phyloP scores from a whole-genome alignment of 2,797 vertebrate species.

The Lepidocolaptes lacrymiger region DNA sequence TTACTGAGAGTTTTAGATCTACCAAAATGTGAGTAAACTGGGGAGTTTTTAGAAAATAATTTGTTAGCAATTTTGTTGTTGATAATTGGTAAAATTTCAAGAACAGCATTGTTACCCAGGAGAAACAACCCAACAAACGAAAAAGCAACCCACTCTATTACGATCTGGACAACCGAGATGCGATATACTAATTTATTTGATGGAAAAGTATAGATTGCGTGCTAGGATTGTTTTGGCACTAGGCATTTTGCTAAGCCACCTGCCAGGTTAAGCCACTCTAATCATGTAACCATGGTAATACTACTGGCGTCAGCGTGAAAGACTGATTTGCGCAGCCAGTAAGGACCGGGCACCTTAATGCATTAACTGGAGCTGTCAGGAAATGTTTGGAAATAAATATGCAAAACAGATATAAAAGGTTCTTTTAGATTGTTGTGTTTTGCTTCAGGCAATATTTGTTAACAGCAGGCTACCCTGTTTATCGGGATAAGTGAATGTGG shows the following conservation, averaged over 20 bases:
- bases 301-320: neutral
- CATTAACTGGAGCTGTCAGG: conserved; percentile 13
- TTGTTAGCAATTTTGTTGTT: neutral
- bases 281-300: conserved; percentile 58
- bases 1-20: neutral
- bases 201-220: conserved; percentile 2
- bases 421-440: conserved; percentile 26
- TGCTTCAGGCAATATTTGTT: conserved; percentile 39
- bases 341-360: neutral
- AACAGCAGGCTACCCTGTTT: conserved; percentile 49
- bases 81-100: neutral
- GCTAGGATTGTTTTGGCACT: neutral
- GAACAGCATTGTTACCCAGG: neutral
- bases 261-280: conserved; percentile 56
- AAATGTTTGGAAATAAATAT: conserved; percentile 45
- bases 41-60: neutral
- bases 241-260: conserved; percentile 38
- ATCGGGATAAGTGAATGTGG: neutral
- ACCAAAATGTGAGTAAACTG: neutral
- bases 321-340: conserved; percentile 29
- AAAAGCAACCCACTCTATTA: neutral
- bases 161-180: neutral
- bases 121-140: fast-evolving
- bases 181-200: neutral
- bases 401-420: conserved; percentile 46